Evolutionary conservation across 2,113 vertebrate species (phyloP), one percentile per base, ranked within the genome.

Genomic region (Hymenochirus boettgeri): DNA sequence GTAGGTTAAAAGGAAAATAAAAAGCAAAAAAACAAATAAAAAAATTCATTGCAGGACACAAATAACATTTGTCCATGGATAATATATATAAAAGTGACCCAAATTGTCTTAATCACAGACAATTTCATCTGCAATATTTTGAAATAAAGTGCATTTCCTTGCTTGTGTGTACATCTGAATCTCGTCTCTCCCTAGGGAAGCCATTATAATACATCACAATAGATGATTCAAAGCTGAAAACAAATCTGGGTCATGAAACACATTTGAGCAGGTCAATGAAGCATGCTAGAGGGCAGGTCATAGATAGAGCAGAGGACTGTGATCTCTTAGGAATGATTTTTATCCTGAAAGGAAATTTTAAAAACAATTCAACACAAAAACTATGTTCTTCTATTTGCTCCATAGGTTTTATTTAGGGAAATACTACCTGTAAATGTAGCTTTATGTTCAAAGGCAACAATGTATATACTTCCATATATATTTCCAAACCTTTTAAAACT

Each of bases 221-320:
- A 24, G 22, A 67, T 59, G 56, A 24, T 59, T 59, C 64, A 67
- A 59, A 58, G 39, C 31, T n/a, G 56, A 57, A 67, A 59, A 67
- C 56, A 67, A 67, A 67, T 59, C 46, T 67, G 21, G 64, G 56
- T 59, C 64, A 58, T 51, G 57, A 67, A 67, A 58, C 46, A 47
- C 56, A 52, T 59, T 67, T 67, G 56, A 52, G 31, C 45, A 53
- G 64, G 56, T 67, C 64, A 59, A 22, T 1, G 17, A 42, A 65
- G 52, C 53, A 48, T 57, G 42, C 53, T 56, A 35, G 21, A 67
- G 47, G 56, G 45, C 55, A 59, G 64, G 56, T 67, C 56, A 57
- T 42, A 18, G 56, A 52, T 12, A 52, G 24, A 51, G 46, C 56
- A 67, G n/a, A 67, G 33, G 55, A 33, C 55, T 42, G 48, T 21